Conservation (phyloP, 2,113 vertebrate species). For the Serilophus lunatus region DNA sequence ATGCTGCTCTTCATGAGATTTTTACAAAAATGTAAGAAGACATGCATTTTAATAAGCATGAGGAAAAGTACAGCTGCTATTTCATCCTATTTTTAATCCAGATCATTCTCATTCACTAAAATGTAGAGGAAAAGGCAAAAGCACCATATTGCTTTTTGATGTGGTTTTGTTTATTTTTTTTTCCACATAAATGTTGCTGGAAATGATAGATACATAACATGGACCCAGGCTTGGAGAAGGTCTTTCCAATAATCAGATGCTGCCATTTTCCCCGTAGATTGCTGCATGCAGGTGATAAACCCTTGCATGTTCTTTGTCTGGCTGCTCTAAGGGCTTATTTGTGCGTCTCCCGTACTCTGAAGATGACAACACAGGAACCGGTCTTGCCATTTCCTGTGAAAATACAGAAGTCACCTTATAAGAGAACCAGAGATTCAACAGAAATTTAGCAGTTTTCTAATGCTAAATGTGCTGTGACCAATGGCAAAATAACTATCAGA, state of each 20-base stretch:
- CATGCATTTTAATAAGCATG: background rate
- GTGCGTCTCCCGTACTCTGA: conserved; percentile 62
- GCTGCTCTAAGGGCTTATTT: conserved; percentile 47
- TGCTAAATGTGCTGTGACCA: background rate
- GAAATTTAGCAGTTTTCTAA: background rate
- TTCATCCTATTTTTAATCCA: conserved; percentile 6
- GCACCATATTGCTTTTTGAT: background rate
- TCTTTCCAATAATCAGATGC: background rate
- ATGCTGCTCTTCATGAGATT: background rate
- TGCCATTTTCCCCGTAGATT: conserved; percentile 65
- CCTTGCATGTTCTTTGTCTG: background rate
- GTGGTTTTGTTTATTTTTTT: background rate
- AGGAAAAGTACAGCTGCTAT: background rate
- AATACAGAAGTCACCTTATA: background rate
- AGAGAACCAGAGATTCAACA: background rate
- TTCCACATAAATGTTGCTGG: background rate
- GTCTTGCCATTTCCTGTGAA: conserved; percentile 66
- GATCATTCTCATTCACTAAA: background rate
- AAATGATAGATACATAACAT: background rate
- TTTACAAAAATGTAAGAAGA: background rate
- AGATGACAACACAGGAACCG: conserved; percentile 49
- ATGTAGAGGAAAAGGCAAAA: background rate
- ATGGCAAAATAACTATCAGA: background rate
- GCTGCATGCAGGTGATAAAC: conserved; percentile 17
- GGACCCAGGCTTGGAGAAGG: conserved; percentile 29